A percentile compares a stretch with the other conserved stretches of the same genome.
Evolutionary conservation across 2,797 vertebrate species (phyloP).

Genomic region (Tarsius wallacei): DNA sequence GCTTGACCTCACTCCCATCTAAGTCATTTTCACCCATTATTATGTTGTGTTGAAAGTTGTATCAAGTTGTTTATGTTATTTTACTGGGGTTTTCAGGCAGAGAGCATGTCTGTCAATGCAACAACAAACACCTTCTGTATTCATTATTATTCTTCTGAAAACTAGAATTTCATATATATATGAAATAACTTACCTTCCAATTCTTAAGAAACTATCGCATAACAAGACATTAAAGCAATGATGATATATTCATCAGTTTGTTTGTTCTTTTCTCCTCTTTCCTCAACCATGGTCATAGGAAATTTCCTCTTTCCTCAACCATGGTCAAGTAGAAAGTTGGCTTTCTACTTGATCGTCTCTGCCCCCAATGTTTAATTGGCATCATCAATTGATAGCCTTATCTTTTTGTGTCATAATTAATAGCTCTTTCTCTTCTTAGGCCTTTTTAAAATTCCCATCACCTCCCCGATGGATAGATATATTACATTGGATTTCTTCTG

Average conservation of each 20-base stretch:
- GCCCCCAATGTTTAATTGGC: not conserved
- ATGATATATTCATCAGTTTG: not conserved
- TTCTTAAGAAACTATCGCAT: not conserved
- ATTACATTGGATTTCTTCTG: not conserved
- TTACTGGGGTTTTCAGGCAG: not conserved
- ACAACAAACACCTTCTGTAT: not conserved
- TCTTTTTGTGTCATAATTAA: not conserved
- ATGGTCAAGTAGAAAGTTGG: not conserved
- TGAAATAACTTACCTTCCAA: not conserved
- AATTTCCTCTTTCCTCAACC: not conserved
- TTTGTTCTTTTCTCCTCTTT: not conserved
- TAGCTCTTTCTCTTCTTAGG: not conserved
- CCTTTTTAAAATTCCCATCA: not conserved
- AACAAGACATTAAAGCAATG: conserved; percentile 16
- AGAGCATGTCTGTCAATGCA: not conserved
- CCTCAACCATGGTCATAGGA: not conserved
- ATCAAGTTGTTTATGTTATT: not conserved
- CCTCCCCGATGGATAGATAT: not conserved
- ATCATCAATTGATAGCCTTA: not conserved
- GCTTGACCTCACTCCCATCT: not conserved
- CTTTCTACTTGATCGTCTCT: not conserved
- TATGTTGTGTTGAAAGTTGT: not conserved
- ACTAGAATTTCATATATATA: not conserved
- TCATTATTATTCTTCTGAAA: not conserved
- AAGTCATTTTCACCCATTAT: not conserved